A percentile compares a stretch with the other conserved stretches of the same genome.
Evolutionary conservation across 2,888 invertebrate genomes (phyloP).

Genomic region (Lapara coniferarum): DNA sequence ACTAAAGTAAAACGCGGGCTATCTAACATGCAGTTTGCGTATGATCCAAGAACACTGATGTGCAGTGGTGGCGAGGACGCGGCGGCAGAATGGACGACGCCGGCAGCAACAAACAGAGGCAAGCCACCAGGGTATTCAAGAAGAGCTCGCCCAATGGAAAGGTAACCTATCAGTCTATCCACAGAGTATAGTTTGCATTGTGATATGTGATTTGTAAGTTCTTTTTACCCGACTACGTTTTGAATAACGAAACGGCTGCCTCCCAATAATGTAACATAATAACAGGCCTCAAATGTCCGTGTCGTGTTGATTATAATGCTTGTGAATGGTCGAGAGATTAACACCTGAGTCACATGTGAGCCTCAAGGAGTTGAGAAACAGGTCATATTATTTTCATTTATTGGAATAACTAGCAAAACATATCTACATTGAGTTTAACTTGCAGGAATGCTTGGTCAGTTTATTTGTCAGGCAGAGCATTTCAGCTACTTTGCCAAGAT

Average conservation of each 20-base stretch:
- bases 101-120: conserved; percentile 87
- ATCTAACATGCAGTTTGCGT: neutral
- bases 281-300: too few relatives aligned
- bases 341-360: too few relatives aligned
- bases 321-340: too few relatives aligned
- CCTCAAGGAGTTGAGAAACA: too few relatives aligned
- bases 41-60: conserved; percentile 30
- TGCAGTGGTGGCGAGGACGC: conserved; percentile 77
- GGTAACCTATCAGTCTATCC: conserved; percentile 70
- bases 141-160: conserved; percentile 98
- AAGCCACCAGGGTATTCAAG: conserved; percentile 96
- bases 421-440: too few relatives aligned
- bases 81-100: conserved; percentile 88
- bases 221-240: too few relatives aligned
- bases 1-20: neutral
- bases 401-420: too few relatives aligned
- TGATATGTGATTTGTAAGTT: neutral
- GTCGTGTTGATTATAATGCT: too few relatives aligned
- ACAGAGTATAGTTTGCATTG: neutral
- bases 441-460: neutral
- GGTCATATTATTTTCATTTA: neutral
- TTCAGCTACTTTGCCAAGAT: too few relatives aligned
- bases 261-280: too few relatives aligned
- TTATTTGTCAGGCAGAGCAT: neutral
- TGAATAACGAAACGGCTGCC: too few relatives aligned